phyloP scores from a whole-genome alignment of 2,797 vertebrate genomes.

The Ataeniobius toweri region DNA sequence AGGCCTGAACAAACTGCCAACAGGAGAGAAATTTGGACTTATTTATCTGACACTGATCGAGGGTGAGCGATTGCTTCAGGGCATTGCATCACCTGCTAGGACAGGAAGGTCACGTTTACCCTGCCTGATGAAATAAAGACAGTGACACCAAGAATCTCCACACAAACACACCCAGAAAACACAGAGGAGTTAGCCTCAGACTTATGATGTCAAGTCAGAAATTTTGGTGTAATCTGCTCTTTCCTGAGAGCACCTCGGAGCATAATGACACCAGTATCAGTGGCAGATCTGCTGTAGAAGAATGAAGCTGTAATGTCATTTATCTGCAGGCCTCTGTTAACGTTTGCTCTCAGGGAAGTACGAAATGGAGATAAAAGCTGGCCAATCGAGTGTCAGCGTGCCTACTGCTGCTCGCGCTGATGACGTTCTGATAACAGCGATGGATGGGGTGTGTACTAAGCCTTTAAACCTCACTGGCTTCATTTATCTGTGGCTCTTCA shows the following conservation, averaged over 20 bases:
- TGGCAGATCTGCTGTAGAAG: constrained; percentile 67
- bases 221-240: constrained; percentile 58
- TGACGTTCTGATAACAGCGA: constrained; percentile 72
- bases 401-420: constrained; percentile 61
- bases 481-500: constrained; percentile 40
- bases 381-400: constrained; percentile 75
- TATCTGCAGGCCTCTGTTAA: constrained; percentile 77
- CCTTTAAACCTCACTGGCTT: constrained; percentile 46
- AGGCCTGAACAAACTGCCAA: constrained; percentile 25
- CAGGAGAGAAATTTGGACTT: constrained; percentile 27
- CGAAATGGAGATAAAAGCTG: constrained; percentile 80
- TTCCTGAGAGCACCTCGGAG: constrained; percentile 40
- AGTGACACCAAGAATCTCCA: constrained; percentile 45
- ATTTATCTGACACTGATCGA: constrained; percentile 53
- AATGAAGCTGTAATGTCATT: constrained; percentile 79
- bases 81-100: constrained; percentile 22
- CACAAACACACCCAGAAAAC: constrained; percentile 40
- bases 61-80: constrained; percentile 54
- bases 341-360: constrained; percentile 72
- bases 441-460: constrained; percentile 61
- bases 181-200: constrained; percentile 45
- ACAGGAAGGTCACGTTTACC: constrained; percentile 63
- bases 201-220: constrained; percentile 49
- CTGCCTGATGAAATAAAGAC: constrained; percentile 72
- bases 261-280: constrained; percentile 58